A percentile compares a stretch with the other conserved stretches of the same genome.
Evolutionary conservation across 2,797 vertebrate genomes (phyloP).

Genomic region (Picus viridis): DNA sequence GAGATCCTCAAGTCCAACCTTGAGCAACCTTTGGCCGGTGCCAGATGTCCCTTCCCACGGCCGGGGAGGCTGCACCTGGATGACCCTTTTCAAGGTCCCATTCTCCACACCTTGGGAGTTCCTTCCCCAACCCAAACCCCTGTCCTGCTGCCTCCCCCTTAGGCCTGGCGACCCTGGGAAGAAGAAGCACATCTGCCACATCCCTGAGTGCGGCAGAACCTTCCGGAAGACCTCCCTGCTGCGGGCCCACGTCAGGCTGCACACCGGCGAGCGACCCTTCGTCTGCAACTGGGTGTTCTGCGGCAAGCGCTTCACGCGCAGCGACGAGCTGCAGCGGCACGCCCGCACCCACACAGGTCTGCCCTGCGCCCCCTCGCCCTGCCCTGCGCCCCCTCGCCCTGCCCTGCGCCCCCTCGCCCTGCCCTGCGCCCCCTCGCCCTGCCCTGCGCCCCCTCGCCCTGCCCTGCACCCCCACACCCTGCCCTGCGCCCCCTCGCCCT

Average conservation of each 20-base stretch:
- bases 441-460: too few relatives aligned
- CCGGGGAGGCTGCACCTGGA: too few relatives aligned
- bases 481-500: too few relatives aligned
- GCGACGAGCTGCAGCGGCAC: conserved; percentile 94
- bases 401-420: not conserved
- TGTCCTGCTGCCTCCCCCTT: not conserved
- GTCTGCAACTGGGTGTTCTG: conserved; percentile 98
- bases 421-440: too few relatives aligned
- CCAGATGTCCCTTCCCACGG: too few relatives aligned
- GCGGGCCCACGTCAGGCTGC: conserved; percentile 92
- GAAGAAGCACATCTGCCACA: conserved; percentile 97
- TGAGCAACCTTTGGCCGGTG: too few relatives aligned
- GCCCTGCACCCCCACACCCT: too few relatives aligned
- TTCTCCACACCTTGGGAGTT: too few relatives aligned
- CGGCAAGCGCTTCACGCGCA: conserved; percentile 95
- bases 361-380: not conserved
- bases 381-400: not conserved
- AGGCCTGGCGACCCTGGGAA: conserved; percentile 93
- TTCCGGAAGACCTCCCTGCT: conserved; percentile 96
- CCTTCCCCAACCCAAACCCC: too few relatives aligned
- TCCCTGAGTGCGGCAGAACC: conserved; percentile 93
- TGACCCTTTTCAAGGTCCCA: too few relatives aligned
- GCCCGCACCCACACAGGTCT: conserved; percentile 95
- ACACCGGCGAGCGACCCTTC: conserved; percentile 95
- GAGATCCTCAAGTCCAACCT: too few relatives aligned